phyloP scores from a whole-genome alignment of 2,113 vertebrate species.

The Grantiella picta region DNA sequence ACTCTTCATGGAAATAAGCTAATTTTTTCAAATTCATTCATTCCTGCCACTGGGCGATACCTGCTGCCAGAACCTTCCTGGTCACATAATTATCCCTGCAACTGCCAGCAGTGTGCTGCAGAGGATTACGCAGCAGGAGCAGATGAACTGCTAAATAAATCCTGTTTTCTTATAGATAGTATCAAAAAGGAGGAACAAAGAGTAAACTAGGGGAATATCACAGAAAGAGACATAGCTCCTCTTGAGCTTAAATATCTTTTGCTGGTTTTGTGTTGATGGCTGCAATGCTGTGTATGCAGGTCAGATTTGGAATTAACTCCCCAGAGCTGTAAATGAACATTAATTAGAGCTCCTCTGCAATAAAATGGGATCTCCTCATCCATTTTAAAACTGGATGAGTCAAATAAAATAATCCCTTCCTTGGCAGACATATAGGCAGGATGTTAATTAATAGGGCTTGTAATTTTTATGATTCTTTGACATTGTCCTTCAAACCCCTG shows the following conservation, averaged over 20 bases:
- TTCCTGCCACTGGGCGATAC: constrained; percentile 5
- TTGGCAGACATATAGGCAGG: background rate
- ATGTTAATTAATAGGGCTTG: constrained; percentile 16
- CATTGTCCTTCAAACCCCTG: constrained; percentile 18
- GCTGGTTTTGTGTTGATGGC: background rate
- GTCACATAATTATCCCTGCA: background rate
- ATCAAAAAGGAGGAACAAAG: background rate
- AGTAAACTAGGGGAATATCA: background rate
- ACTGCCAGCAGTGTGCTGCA: background rate
- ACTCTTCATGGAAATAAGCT: background rate
- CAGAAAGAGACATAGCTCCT: background rate
- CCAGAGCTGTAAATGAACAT: background rate
- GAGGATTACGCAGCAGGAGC: constrained; percentile 33
- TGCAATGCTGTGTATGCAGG: background rate
- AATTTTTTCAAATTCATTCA: constrained; percentile 24
- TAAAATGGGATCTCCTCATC: constrained; percentile 6
- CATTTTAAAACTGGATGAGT: background rate
- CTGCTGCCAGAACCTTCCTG: background rate
- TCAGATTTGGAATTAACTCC: background rate
- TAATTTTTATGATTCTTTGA: constrained; percentile 23
- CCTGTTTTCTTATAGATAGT: background rate
- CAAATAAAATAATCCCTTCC: constrained; percentile 1
- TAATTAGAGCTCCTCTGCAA: constrained; percentile 25
- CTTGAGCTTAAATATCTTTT: background rate
- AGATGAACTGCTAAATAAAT: constrained; percentile 9